These are phyloP conservation scores for Mareca penelope DNA, from an alignment of 2,797 vertebrate species.

Conservation along the genomic window DNA sequence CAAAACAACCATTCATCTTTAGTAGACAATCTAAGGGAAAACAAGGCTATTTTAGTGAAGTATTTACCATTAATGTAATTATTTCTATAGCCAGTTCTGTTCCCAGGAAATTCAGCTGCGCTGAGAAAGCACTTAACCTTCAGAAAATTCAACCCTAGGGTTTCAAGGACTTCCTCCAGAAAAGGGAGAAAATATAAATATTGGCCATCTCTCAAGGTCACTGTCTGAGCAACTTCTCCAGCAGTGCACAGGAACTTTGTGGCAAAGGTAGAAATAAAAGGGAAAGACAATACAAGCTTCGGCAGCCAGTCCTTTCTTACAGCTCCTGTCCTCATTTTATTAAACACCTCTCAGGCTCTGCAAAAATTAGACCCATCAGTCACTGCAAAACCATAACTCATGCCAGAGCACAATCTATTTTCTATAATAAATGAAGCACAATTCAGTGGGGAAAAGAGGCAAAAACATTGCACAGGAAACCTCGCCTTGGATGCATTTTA, in stretches of 20 bases:
- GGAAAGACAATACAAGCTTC: background rate
- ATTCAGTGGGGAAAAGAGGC: background rate
- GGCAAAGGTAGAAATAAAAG: background rate
- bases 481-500: background rate
- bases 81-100: background rate
- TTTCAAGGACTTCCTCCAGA: background rate
- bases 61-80: background rate
- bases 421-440: background rate
- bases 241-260: background rate
- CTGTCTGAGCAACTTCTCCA: background rate
- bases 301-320: background rate
- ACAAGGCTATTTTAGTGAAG: background rate
- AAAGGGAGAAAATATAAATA: background rate
- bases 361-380: conserved; percentile 14
- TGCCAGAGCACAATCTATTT: background rate
- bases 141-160: background rate
- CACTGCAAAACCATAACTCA: background rate
- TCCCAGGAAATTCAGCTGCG: background rate
- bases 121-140: background rate
- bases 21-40: background rate
- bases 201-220: background rate
- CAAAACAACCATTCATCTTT: background rate
- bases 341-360: background rate
- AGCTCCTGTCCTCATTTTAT: background rate
- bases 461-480: background rate